These are phyloP conservation scores for Uropetala carovei DNA, from an alignment of 2,888 invertebrate species.

Conservation along the genomic window DNA sequence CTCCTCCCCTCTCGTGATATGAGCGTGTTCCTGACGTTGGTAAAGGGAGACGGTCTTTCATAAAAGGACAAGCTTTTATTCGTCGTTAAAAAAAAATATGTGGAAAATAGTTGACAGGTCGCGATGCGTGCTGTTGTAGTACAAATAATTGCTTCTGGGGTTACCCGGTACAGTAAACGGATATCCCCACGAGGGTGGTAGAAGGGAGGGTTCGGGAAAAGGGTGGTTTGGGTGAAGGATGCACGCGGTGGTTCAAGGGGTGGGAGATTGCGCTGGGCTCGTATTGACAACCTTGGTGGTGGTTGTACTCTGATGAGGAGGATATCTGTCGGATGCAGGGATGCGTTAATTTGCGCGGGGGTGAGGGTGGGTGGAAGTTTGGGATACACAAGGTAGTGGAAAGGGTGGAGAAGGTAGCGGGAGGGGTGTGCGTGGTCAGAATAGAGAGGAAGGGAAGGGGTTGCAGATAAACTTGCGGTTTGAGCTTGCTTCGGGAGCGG, in stretches of 20 bases:
- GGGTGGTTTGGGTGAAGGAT: too few species aligned
- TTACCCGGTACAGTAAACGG: background rate
- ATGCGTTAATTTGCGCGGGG: constrained; percentile 7
- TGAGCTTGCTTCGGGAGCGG: background rate
- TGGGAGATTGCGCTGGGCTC: background rate
- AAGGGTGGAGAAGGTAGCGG: too few species aligned
- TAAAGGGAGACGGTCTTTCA: background rate
- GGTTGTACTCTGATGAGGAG: background rate
- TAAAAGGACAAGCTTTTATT: background rate
- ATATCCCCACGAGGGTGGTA: background rate
- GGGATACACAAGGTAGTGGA: too few species aligned
- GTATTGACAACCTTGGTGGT: constrained; percentile 5
- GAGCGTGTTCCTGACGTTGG: background rate
- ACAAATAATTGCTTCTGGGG: background rate
- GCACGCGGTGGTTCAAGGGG: background rate
- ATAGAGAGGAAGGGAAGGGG: background rate
- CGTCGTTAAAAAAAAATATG: background rate
- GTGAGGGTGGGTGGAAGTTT: background rate
- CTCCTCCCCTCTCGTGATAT: background rate
- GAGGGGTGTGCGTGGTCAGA: background rate
- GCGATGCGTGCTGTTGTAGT: constrained; percentile 20
- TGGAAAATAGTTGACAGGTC: background rate
- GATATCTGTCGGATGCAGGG: constrained; percentile 28
- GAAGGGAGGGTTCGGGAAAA: too few species aligned
- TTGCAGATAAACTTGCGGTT: background rate